Evolutionary conservation across 2,888 invertebrate genomes (phyloP), one percentile per base, ranked within the genome.

Genomic region (Candidula unifasciata): DNA sequence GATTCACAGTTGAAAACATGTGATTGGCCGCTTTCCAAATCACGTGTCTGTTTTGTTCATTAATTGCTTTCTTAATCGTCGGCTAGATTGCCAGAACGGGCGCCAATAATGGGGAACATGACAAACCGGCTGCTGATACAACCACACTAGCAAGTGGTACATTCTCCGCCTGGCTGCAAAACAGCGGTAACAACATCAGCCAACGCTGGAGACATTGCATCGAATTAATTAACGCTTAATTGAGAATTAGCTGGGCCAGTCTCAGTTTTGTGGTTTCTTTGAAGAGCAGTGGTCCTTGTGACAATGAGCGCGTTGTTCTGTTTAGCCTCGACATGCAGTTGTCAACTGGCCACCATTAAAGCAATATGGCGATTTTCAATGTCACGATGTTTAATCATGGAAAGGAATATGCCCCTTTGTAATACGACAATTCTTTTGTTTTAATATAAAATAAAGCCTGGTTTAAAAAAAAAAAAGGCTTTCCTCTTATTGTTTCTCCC

Each of bases 201-300:
- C 30, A 27, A 18, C 37, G 37, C 71, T 21, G n/a, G 71, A 71
- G 71, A 71, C 30, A 71, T 35, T 33, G 71, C 71, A 71, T 16
- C 71, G 71, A 71, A 35, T 76, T 76, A 76, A 76, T 76, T 76
- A 52, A 76, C 35, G 76, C 76, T 76, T 76, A 54, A 57, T 76
- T 76, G 76, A 33, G 76, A 76, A 76, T 76, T 33, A 76, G 35
- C 71, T 2, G 71, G 37, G 71, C 71, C 13, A 71, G 71, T 44
- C 35, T 18, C 18, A n/a, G 35, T 16, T 71, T 35, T 44, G 71
- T 21, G 35, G 35, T 68, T 68, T 71, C 71, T 71, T 71, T 71
- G 71, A 71, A 37, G 71, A 71, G 71, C 71, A 71, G 13, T 37
- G 21, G 35, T 8, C 24, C 71, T 44, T 71, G 71, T 37, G 21